Percentiles rank a stretch among this genome's conserved stretches.
These are phyloP conservation scores for Mormyrus proboscirostris DNA, from an alignment of 2,797 vertebrate genomes.

Conservation along the genomic window DNA sequence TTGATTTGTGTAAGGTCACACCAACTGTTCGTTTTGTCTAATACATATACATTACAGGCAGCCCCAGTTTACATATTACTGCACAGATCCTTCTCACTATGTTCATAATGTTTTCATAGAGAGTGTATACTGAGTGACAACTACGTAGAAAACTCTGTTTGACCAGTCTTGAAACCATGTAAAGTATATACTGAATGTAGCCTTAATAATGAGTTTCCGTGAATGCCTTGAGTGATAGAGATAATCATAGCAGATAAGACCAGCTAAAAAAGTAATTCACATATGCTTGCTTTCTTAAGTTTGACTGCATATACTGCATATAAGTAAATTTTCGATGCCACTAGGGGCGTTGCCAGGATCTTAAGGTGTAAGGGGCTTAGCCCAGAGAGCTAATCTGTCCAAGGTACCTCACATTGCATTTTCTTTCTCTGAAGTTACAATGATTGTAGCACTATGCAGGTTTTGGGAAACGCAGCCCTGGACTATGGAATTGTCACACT, in stretches of 20 bases:
- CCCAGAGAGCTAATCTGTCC: neutral
- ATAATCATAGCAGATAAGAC: neutral
- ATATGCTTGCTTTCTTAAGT: neutral
- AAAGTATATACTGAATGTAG: neutral
- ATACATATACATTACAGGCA: neutral
- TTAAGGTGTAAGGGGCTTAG: neutral
- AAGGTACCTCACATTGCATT: neutral
- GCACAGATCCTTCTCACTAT: neutral
- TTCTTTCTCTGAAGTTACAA: neutral
- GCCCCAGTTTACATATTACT: neutral
- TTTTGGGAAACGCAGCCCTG: neutral
- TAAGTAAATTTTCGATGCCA: neutral
- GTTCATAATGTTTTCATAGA: neutral
- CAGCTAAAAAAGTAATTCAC: neutral
- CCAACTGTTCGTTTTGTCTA: conserved; percentile 15
- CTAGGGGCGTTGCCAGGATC: neutral
- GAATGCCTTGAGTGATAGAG: neutral
- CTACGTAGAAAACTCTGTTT: neutral
- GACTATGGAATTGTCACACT: neutral
- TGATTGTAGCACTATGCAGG: neutral
- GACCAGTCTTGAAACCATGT: neutral
- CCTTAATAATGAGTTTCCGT: neutral
- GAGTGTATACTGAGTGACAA: neutral
- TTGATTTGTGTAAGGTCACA: conserved; percentile 33
- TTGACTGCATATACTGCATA: neutral